Evolutionary conservation across 1,140 invertebrate genomes (phyloP).

Genomic region (Pristionchus pacificus): DNA sequence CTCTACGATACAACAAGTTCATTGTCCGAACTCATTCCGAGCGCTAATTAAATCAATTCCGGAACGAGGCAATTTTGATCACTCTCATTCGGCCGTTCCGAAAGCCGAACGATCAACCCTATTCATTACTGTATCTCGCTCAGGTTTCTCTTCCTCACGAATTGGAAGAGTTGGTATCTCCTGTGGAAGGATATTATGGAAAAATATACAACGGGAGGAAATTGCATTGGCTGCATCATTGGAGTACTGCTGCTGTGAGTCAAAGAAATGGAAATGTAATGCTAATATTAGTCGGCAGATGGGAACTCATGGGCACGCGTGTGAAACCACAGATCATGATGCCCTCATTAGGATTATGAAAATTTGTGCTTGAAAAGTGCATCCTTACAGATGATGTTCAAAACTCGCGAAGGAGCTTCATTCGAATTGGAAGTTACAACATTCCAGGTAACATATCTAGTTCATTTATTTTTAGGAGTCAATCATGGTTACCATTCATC

Average conservation of each 20-base stretch:
- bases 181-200: slow-evolving; percentile 74
- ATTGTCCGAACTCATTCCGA: no score
- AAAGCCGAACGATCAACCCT: not conserved
- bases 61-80: no score
- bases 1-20: no score
- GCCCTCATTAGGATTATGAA: slow-evolving; percentile 3
- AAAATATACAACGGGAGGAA: slow-evolving; percentile 91
- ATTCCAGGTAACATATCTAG: slow-evolving; percentile 72
- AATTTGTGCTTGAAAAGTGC: slow-evolving; percentile 22
- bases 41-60: no score
- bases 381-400: slow-evolving; percentile 78
- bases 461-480: not conserved
- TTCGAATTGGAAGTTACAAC: slow-evolving; percentile 98
- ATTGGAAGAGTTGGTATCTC: slow-evolving; percentile 91
- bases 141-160: slow-evolving; percentile 91
- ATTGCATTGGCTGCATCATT: slow-evolving; percentile 98
- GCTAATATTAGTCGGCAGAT: not conserved
- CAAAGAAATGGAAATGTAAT: not conserved
- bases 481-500: not conserved
- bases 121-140: slow-evolving; percentile 70
- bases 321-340: no score
- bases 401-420: slow-evolving; percentile 74
- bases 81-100: no score
- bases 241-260: slow-evolving; percentile 89
- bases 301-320: no score